These are phyloP conservation scores for Zaprionus vittiger DNA, from an alignment of 1,140 invertebrate species.

Conservation along the genomic window DNA sequence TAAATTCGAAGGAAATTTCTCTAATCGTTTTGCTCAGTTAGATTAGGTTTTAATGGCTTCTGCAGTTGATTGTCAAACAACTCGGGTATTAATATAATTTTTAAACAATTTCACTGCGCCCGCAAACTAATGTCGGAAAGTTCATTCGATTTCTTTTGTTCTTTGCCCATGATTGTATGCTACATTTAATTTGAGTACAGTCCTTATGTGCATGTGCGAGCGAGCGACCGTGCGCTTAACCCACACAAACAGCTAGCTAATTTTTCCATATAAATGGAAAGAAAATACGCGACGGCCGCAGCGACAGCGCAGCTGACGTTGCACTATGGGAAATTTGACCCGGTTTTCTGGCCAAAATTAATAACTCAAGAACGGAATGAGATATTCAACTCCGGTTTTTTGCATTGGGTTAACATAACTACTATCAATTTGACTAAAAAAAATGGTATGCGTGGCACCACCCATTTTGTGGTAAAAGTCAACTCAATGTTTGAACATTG, in stretches of 20 bases:
- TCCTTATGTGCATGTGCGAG: constrained; percentile 65
- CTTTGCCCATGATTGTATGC: constrained; percentile 67
- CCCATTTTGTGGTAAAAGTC: no score
- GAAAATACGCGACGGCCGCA: constrained; percentile 58
- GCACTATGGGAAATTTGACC: no score
- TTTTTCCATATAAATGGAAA: constrained; percentile 67
- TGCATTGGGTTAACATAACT: no score
- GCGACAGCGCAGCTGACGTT: constrained; percentile 14
- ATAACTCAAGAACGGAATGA: no score
- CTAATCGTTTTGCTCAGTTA: not conserved
- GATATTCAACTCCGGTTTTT: no score
- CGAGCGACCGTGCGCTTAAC: constrained; percentile 67
- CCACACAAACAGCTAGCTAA: constrained; percentile 60
- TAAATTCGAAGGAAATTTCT: not conserved
- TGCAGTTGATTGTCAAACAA: not conserved
- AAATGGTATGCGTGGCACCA: no score
- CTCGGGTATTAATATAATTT: constrained; percentile 7
- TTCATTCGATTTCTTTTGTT: constrained; percentile 35
- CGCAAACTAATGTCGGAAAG: constrained; percentile 29
- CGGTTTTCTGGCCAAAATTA: no score
- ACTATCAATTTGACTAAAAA: no score
- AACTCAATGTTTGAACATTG: no score
- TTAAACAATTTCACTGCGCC: constrained; percentile 32
- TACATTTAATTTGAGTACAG: constrained; percentile 64
- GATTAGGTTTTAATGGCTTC: not conserved